Percentiles rank a stretch among this genome's conserved stretches.
Conservation (phyloP, 2,888 invertebrate species). For the Corbicula japonica region DNA sequence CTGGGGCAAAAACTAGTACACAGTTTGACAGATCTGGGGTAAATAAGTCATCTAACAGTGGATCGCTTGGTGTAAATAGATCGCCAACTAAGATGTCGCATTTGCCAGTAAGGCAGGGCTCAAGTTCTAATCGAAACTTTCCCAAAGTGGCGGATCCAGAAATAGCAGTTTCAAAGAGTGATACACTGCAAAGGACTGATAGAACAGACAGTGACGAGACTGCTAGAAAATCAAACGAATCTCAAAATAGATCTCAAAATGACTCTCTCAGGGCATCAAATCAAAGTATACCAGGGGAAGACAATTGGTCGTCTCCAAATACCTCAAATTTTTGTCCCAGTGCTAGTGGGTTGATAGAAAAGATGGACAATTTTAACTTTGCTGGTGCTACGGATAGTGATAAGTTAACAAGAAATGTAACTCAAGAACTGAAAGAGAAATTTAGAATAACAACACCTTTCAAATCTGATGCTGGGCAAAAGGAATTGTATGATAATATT, state of each 20-base stretch:
- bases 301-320: slow-evolving; percentile 59
- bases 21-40: no score
- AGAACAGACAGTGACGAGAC: not conserved
- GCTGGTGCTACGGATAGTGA: not conserved
- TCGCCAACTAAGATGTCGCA: slow-evolving; percentile 44
- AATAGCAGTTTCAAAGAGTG: slow-evolving; percentile 12
- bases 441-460: slow-evolving; percentile 17
- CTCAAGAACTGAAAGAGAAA: slow-evolving; percentile 25
- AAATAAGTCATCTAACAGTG: not conserved
- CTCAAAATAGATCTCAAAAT: no score
- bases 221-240: slow-evolving; percentile 16
- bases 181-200: not conserved
- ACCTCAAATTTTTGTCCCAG: slow-evolving; percentile 40
- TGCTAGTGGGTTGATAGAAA: slow-evolving; percentile 50
- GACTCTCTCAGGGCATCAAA: slow-evolving; percentile 17
- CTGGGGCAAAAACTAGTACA: no score
- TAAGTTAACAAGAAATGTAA: slow-evolving; percentile 11
- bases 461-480: not conserved
- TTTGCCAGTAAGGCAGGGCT: slow-evolving; percentile 64
- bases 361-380: slow-evolving; percentile 59
- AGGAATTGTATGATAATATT: slow-evolving; percentile 6
- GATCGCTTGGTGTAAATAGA: not conserved
- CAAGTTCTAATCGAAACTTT: slow-evolving; percentile 59
- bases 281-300: slow-evolving; percentile 17
- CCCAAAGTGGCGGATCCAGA: slow-evolving; percentile 39